Evolutionary conservation across 2,888 invertebrate genomes (phyloP).

Genomic region (Melieria picta): DNA sequence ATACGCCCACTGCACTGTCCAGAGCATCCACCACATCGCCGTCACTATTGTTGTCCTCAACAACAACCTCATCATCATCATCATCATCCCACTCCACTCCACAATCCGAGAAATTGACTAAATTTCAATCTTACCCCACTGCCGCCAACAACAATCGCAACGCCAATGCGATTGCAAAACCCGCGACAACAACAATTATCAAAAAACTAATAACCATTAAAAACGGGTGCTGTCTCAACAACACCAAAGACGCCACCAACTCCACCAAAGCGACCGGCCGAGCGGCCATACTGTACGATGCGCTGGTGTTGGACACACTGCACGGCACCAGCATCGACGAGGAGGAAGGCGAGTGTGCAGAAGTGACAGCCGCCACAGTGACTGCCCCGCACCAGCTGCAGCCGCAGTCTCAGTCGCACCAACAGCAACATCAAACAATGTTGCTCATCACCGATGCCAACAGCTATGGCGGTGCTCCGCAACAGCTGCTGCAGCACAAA

Average conservation of each 20-base stretch:
- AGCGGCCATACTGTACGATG: conserved; percentile 61
- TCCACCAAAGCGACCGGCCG: conserved; percentile 52
- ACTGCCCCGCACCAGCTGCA: conserved; percentile 10
- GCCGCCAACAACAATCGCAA: neutral
- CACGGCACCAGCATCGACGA: conserved; percentile 56
- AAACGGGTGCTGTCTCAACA: conserved; percentile 45
- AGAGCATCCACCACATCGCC: conserved; percentile 40
- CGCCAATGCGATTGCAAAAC: no score
- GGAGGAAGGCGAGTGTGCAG: neutral
- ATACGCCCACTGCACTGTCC: no score
- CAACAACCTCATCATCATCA: conserved; percentile 30
- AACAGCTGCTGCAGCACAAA: conserved; percentile 46
- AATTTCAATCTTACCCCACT: conserved; percentile 20
- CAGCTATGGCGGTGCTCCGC: conserved; percentile 49
- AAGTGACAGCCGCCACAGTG: neutral
- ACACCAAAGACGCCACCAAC: conserved; percentile 22
- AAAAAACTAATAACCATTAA: conserved; percentile 56
- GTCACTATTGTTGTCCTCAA: conserved; percentile 39
- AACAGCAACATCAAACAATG: conserved; percentile 55
- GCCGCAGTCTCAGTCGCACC: conserved; percentile 33
- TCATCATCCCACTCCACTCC: conserved; percentile 9
- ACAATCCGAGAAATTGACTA: conserved; percentile 26
- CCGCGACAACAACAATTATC: conserved; percentile 45
- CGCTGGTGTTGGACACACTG: conserved; percentile 60
- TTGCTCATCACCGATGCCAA: conserved; percentile 59